phyloP scores from a whole-genome alignment of 1,140 invertebrate genomes.

The Lordiphosa mommai region DNA sequence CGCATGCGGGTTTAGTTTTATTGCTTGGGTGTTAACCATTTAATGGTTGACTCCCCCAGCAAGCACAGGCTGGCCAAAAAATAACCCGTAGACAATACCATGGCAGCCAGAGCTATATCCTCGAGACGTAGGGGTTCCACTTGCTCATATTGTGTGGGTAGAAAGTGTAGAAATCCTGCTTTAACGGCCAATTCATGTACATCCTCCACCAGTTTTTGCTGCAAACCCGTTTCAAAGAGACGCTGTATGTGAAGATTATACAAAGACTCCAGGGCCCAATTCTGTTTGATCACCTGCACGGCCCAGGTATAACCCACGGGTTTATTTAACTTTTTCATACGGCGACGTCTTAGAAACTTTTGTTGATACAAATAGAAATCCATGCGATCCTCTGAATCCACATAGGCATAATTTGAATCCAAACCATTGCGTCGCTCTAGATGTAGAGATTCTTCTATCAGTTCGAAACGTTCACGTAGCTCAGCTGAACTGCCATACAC shows the following conservation, averaged over 20 bases:
- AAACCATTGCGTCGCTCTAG: neutral
- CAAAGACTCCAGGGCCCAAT: slow-evolving; percentile 22
- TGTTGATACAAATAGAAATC: slow-evolving; percentile 37
- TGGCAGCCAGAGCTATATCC: slow-evolving; percentile 42
- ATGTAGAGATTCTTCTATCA: slow-evolving; percentile 14
- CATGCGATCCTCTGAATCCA: slow-evolving; percentile 40
- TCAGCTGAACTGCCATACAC: slow-evolving; percentile 30
- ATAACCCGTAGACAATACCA: slow-evolving; percentile 27
- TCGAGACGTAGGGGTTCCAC: slow-evolving; percentile 28
- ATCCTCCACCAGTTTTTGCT: slow-evolving; percentile 22
- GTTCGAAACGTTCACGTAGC: slow-evolving; percentile 13
- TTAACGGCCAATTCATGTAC: slow-evolving; percentile 34
- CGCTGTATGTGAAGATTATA: slow-evolving; percentile 29
- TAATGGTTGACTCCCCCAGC: slow-evolving; percentile 43
- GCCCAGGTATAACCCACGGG: slow-evolving; percentile 35
- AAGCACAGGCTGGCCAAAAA: slow-evolving; percentile 29
- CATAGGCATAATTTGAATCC: slow-evolving; percentile 28
- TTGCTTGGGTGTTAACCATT: slow-evolving; percentile 63
- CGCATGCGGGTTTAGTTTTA: slow-evolving; percentile 51
- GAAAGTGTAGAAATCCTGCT: slow-evolving; percentile 31
- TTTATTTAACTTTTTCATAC: slow-evolving; percentile 32
- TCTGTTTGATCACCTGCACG: slow-evolving; percentile 35
- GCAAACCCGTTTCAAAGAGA: slow-evolving; percentile 30
- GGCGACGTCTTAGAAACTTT: slow-evolving; percentile 25
- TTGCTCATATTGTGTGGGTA: slow-evolving; percentile 17